Evolutionary conservation across 2,113 vertebrate genomes (phyloP), one percentile per base, ranked within the genome.

Genomic region (Fulica atra): DNA sequence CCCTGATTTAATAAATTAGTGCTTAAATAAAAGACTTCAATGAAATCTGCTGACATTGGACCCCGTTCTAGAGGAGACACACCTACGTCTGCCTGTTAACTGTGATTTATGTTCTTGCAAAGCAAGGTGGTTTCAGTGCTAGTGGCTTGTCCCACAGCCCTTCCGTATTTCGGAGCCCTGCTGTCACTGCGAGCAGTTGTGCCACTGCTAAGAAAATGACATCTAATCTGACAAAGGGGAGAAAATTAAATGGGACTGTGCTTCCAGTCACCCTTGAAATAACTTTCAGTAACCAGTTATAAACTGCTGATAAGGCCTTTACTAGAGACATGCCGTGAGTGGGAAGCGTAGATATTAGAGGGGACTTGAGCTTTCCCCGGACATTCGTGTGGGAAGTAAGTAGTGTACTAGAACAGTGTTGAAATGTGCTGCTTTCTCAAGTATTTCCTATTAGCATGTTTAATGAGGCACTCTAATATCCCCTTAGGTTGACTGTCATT

Each of bases 391-490:
- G 77, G 13, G 24, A 69, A 42, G n/a, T 61, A 40, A 54, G 81
- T 79, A 57, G 26, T 72, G 66, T 61, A 46, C 28, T 72, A 87
- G 61, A 89, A 82, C 23, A 65, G 46, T 59, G 21, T 77, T 93
- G 28, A 88, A 93, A 88, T 70, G 35, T 20, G 5, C 35, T 92
- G 64, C 28, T 83, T 70, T 82, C 56, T 94, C 86, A 50, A 96
- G 73, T 81, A 31, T 51, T 92, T 96, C 35, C 68, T 82, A 53
- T 93, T 93, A 90, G 24, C 71, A 31, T 64, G 63, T 90, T 92
- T 87, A 88, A 73, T 92, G 71, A 94, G 68, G 50, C 50, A 74
- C 74, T 93, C 40, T 90, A 64, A 81, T 88, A 68, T 66, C 68
- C 76, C 46, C 50, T 88, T 73, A 79, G 51, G 54, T 59, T 93